Base-by-base conservation (phyloP, 2,888 invertebrate genomes). In the Melanostoma mellinum region DNA sequence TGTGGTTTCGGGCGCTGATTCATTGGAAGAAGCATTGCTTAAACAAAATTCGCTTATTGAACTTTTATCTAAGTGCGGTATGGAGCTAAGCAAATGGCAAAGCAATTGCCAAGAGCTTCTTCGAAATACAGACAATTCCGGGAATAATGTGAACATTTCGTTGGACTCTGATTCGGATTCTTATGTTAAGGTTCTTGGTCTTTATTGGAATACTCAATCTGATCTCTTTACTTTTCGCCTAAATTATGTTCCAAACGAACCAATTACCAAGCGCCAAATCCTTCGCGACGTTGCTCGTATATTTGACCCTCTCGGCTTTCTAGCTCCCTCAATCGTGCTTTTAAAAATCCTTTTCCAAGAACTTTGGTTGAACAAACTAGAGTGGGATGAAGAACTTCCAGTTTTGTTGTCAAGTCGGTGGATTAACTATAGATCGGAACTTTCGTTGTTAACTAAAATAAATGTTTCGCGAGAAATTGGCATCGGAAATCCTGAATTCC, bases 81-180 rank as follows among this genome's bases (percentile, higher is more conserved):
- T 20, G 20, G 20, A 20, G 20, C 9, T 65, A 4, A 50, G 65
- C 4, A 52, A 65, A 42, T 65, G 50, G 65, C 6, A 38, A 38
- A 52, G 50, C 3, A 65, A 65, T 44, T 60, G 60, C 32, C 3
- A 44, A 9, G 44, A 60, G 32, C 60, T 60, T 4, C 87, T 50
- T 44, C 80, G 71, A 6, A 6, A 46, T 36, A 82, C 20, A 20
- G 20, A 75, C 6, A 44, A 33, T 44, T 10, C 3, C 9, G 44
- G 20, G 20, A 20, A 20, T 20, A 20, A 20, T 20, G 20, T 20
- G 20, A 30, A 35, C 38, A 42, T 36, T 42, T 42, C 55, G 33
- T 8, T 52, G 5, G 52, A 67, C 35, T 32, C 50, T 1, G 52
- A 53, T 3, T 9, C 42, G 33, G 33, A 67, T 35, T 38, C 48